These are phyloP conservation scores for Goniozus legneri DNA, from an alignment of 1,140 invertebrate species.

Conservation along the genomic window DNA sequence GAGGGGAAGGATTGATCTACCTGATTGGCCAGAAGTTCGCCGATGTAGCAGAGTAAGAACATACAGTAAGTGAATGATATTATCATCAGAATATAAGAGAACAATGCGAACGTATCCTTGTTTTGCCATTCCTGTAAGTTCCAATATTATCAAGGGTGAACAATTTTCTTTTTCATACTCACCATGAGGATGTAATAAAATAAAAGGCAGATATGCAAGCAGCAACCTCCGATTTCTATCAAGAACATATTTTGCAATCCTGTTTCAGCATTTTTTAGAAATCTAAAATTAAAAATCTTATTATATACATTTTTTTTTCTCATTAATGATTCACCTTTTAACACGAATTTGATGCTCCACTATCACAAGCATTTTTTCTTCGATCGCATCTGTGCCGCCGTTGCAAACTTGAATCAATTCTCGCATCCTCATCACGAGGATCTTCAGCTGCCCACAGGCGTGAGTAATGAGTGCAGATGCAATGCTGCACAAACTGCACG, in stretches of 20 bases:
- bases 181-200: not conserved
- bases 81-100: constrained; percentile 23
- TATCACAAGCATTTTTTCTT: constrained; percentile 6
- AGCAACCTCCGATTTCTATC: not conserved
- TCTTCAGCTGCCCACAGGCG: constrained; percentile 24
- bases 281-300: not conserved
- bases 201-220: not conserved
- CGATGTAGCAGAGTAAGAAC: constrained; percentile 30
- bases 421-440: constrained; percentile 12
- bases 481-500: constrained; percentile 24
- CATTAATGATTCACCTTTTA: constrained; percentile 4
- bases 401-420: no score
- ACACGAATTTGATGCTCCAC: constrained; percentile 1
- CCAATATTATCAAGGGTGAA: not conserved
- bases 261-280: not conserved
- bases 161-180: not conserved
- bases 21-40: constrained; percentile 23
- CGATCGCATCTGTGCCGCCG: no score
- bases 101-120: constrained; percentile 13
- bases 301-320: not conserved
- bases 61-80: constrained; percentile 27
- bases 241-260: not conserved
- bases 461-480: constrained; percentile 32
- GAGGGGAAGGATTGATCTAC: constrained; percentile 6
- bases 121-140: constrained; percentile 26